Conservation (phyloP, 2,888 invertebrate genomes). For the Glomeris marginata region DNA sequence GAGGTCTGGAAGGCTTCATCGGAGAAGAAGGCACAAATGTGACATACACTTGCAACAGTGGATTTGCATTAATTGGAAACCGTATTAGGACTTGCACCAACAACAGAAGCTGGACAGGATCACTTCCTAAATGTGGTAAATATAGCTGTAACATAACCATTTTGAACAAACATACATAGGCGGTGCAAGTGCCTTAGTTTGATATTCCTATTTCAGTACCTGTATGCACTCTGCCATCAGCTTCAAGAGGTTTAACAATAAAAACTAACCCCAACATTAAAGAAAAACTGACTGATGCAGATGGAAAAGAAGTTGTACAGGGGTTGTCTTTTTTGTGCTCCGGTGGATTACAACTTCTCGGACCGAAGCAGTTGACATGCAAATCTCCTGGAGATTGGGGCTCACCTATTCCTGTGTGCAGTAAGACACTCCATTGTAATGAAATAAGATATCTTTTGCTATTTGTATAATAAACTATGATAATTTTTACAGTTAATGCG, state of each 20-base stretch:
- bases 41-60: background rate
- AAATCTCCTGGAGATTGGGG: slow-evolving; percentile 4
- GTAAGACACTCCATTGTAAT: no score
- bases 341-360: slow-evolving; percentile 1
- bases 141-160: no score
- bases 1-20: background rate
- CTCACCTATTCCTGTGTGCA: slow-evolving; percentile 1
- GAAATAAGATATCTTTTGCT: no score
- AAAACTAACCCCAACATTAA: background rate
- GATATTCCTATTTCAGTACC: no score
- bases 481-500: no score
- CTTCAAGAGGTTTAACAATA: background rate
- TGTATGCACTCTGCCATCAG: no score
- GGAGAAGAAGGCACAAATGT: slow-evolving; percentile 1
- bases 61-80: slow-evolving; percentile 1
- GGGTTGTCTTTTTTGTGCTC: slow-evolving; percentile 7
- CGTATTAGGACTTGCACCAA: slow-evolving; percentile 2
- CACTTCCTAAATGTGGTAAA: slow-evolving; percentile 8
- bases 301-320: slow-evolving; percentile 8
- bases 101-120: slow-evolving; percentile 4
- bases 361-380: slow-evolving; percentile 5
- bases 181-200: no score
- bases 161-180: no score
- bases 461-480: no score
- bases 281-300: slow-evolving; percentile 3